Evolutionary conservation across 2,888 invertebrate genomes (phyloP), one percentile per base, ranked within the genome.

Genomic region (Liodrosophila aerea): DNA sequence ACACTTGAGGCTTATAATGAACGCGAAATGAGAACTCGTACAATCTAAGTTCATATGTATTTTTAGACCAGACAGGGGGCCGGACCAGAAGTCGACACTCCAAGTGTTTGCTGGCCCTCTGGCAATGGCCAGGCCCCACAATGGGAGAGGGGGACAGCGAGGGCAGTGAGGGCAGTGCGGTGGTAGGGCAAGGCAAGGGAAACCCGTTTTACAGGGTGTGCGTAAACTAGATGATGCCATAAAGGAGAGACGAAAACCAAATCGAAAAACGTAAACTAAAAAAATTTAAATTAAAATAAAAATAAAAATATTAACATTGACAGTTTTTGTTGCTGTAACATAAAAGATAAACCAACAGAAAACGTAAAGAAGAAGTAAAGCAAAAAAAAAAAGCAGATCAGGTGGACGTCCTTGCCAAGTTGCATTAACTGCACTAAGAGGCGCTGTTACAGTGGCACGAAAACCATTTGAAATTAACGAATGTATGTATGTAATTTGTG

Each of bases 401-500:
- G 82, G 78, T 80, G 80, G 82, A 80, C 71, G 78, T 80, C 78
- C 78, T 80, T 80, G 78, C 70, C 59, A 31, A 22, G 22, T 22
- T 22, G 2, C 22, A 27, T 52, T 49, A 37, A 40, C 36, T 59
- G 50, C 33, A 45, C 45, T 9, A 18, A n/a, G 50, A 43, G 16
- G 40, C 39, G 16, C 4, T 16, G 15, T n/a, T 49, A 65, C 69
- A 65, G 63, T 69, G 53, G 12, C n/a, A 12, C 3, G 11, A 27
- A 22, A 22, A 22, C 5, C 3, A 2, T 22, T 22, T 22, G 22
- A n/a, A n/a, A n/a, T n/a, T n/a, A n/a, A n/a, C 22, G 8, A 7
- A 2, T 7, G 30, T 7, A 4, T 30, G 30, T 5, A n/a, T n/a
- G 2, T 30, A 7, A 30, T 30, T 30, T n/a, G 7, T 30, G 7